Evolutionary conservation across 2,888 invertebrate genomes (phyloP).

Genomic region (Ditula angustiorana): DNA sequence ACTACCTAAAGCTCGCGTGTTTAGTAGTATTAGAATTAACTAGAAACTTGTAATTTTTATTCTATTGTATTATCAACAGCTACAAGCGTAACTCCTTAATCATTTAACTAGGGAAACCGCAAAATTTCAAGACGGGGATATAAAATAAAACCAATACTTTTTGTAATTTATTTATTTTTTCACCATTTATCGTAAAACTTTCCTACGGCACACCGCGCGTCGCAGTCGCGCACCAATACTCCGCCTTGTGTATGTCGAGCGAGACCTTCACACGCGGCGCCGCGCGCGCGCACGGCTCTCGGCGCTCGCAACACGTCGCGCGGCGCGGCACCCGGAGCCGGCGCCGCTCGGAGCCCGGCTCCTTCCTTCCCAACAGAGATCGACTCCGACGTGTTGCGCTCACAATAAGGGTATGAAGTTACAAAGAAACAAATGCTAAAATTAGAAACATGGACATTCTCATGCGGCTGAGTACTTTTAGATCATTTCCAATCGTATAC

Average conservation of each 20-base stretch:
- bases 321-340: slow-evolving; percentile 23
- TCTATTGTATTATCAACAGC: no score
- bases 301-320: slow-evolving; percentile 34
- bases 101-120: no score
- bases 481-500: slow-evolving; percentile 44
- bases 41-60: no score
- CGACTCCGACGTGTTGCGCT: slow-evolving; percentile 58
- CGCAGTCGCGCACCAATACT: slow-evolving; percentile 81
- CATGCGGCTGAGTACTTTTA: slow-evolving; percentile 22
- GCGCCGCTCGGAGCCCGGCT: background rate
- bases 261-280: slow-evolving; percentile 44
- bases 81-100: no score
- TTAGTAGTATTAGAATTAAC: no score
- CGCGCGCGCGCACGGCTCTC: slow-evolving; percentile 35
- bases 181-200: slow-evolving; percentile 86
- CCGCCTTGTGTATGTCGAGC: slow-evolving; percentile 82
- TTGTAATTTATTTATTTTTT: slow-evolving; percentile 84
- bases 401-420: slow-evolving; percentile 55
- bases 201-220: slow-evolving; percentile 83
- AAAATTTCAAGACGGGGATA: background rate
- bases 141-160: slow-evolving; percentile 52
- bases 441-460: slow-evolving; percentile 53
- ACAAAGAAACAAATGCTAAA: slow-evolving; percentile 59
- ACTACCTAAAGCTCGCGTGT: no score
- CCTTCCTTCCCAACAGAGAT: slow-evolving; percentile 11